Percentiles rank a stretch among this genome's conserved stretches.
Evolutionary conservation across 64 coral and sea anemone species (phyloP).

Genomic region (Acropora tenuis): DNA sequence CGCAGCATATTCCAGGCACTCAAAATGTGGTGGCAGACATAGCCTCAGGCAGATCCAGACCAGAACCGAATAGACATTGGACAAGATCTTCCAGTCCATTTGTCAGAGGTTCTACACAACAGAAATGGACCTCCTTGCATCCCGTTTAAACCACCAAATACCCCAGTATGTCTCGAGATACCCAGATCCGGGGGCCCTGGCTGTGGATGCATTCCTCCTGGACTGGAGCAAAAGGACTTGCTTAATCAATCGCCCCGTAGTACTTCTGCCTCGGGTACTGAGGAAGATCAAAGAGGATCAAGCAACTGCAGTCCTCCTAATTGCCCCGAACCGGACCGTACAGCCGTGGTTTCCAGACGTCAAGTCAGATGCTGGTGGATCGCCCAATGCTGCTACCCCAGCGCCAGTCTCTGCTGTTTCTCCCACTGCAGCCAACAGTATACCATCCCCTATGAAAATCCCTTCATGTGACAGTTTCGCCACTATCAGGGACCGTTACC

Average conservation of each 20-base stretch:
- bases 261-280: slow-evolving; percentile 36
- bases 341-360: slow-evolving; percentile 45
- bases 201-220: slow-evolving; percentile 51
- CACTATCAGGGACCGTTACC: background rate
- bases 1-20: background rate
- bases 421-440: slow-evolving; percentile 25
- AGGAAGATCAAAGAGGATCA: slow-evolving; percentile 42
- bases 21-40: slow-evolving; percentile 42
- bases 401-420: background rate
- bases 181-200: slow-evolving; percentile 48
- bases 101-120: slow-evolving; percentile 25
- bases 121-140: slow-evolving; percentile 48
- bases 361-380: slow-evolving; percentile 29
- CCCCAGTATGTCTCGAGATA: slow-evolving; percentile 42
- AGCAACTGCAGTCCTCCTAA: slow-evolving; percentile 33
- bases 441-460: background rate
- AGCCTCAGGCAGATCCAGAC: background rate
- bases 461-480: background rate
- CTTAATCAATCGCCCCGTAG: slow-evolving; percentile 33
- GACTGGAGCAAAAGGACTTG: slow-evolving; percentile 53
- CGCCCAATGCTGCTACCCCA: slow-evolving; percentile 31
- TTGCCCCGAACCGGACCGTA: slow-evolving; percentile 38
- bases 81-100: slow-evolving; percentile 27
- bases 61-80: background rate
- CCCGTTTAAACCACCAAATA: slow-evolving; percentile 29